Base-by-base conservation (phyloP, 2,888 invertebrate genomes). In the Papilio elwesi region DNA sequence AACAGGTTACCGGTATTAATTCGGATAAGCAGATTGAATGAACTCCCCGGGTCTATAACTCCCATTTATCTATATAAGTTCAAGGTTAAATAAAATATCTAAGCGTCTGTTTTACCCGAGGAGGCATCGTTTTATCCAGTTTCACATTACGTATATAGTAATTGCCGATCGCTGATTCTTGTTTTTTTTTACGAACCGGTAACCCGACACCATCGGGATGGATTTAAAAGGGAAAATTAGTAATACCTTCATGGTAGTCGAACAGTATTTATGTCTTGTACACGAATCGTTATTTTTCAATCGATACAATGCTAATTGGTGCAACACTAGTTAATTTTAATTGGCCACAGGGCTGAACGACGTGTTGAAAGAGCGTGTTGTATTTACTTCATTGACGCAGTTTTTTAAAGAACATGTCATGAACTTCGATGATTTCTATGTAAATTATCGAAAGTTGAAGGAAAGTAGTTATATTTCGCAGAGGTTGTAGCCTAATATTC, bases 181-280 rank as follows among this genome's bases (percentile, higher is more conserved):
- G 62, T 73, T 80, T 83, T 84, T 88, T 86, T 83, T 82, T 78
- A 75, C 73, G 73, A 74, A 76, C 82, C 77, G 80, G 90, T 88
- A 91, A 91, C 89, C 76, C 79, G 88, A 92, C 87, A 90, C 91
- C 82, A 82, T 84, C 82, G 83, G 83, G 81, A 79, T 82, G 81
- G 82, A 83, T 86, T 89, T 90, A 90, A 91, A 91, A 90, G 89
- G 88, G 84, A 88, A 90, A 86, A 87, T 85, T 79, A 82, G 90
- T 91, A 89, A 90, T 87, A 85, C 90, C 81, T 91, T 89, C 89
- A 90, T 89, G 89, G 89, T 85, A 88, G 84, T 91, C 88, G 84
- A 84, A 73, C 84, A 85, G 84, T 83, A 87, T 91, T 84, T 88
- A 87, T 85, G 86, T 88, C 88, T 86, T 80, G 82, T 79, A 81